Base-by-base conservation (phyloP, 2,888 invertebrate species). In the Campoletis raptor region DNA sequence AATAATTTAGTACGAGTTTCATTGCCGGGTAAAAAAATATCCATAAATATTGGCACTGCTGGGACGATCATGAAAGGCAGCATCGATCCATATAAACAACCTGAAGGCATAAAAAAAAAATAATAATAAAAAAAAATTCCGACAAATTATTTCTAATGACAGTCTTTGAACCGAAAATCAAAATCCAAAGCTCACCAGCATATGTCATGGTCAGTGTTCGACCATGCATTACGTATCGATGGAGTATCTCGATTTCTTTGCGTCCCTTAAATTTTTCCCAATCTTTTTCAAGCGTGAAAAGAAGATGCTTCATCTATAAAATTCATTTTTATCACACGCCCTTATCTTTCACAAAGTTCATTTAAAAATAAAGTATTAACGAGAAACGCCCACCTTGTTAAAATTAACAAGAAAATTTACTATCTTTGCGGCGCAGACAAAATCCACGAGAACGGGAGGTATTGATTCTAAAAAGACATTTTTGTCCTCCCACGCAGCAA, bases 381-480 rank as follows among this genome's bases (percentile, higher is more conserved):
- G 1, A 36, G 18, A n/a, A 15, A 2, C 1, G 70, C 18, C 66
- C 70, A 88, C 89, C 81, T 88, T 89, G 0, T 77, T 64, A 8
- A 83, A 85, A 24, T 90, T 90, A 2, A 45, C 48, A 21, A 81
- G 36, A 76, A 83, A 88, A 67, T 89, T 89, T 8, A 87, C 48
- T 52, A 85, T 42, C 48, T 89, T 89, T 4, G 88, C 80, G 18
- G 45, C 74, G 18, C 86, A 86, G 36, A 89, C 78, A 73, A 89
- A 81, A 54, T 88, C 87, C 15, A 88, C 87, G 5, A 88, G 80
- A 40, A 89, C 88, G 2, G 89, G 86, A 30, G 89, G 89, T 45
- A 89, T 74, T 0, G 89, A 86, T 70, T 89, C 89, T 52, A 89
- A 42, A 24, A 89, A 89, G 21, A 89, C 86, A 79, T 89, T 86